Base-by-base conservation (phyloP, 92 coral and sea anemone species). In the Palythoa caribaeorum region DNA sequence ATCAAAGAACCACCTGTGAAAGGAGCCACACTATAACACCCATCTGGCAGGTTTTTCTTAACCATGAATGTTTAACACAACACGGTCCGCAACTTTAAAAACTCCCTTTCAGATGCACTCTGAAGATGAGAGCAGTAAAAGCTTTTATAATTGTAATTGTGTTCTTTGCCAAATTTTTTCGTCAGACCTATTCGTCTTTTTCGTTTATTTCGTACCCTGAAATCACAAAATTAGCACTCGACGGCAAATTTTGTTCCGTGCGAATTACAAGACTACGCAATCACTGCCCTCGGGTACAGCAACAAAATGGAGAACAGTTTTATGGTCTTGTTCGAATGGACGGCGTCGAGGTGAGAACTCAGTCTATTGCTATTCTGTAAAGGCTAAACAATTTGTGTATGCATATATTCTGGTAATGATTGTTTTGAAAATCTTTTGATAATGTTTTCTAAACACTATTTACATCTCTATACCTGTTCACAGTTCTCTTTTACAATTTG, bases 301-400 rank as follows among this genome's bases (percentile, higher is more conserved):
- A 36, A 81, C 44, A 51, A 44, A 19, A 69, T 0, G 73, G 52
- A n/a, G 20, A 16, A 11, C 39, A 38, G 37, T 17, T 80, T 71
- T 12, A 11, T 3, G 76, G 86, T 15, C 86, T 81, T 17, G 15
- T 36, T 50, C 86, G 86, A 71, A 5, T 81, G 59, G 86, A 81
- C 47, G 86, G 86, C 17, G 86, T 81, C 0, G 20, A 81, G 86
- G 86, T 81, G 54, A 81, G 86, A 16, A 48, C 28, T 35, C 28
- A 28, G 28, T 28, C 5, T 10, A 10, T 11, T 37, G 74, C 74
- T 35, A 17, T 19, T 13, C 44, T 35, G 39, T 11, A 70, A 36
- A 40, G 12, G 5, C 16, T 1, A 70, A 16, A 70, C 74, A 36
- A 35, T 28, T 70, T 28, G 44, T 35, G 12, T 57, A 44, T 3